A percentile compares a stretch with the other conserved stretches of the same genome.
phyloP scores from a whole-genome alignment of 2,113 vertebrate genomes.

The Nannobrachium achirus region DNA sequence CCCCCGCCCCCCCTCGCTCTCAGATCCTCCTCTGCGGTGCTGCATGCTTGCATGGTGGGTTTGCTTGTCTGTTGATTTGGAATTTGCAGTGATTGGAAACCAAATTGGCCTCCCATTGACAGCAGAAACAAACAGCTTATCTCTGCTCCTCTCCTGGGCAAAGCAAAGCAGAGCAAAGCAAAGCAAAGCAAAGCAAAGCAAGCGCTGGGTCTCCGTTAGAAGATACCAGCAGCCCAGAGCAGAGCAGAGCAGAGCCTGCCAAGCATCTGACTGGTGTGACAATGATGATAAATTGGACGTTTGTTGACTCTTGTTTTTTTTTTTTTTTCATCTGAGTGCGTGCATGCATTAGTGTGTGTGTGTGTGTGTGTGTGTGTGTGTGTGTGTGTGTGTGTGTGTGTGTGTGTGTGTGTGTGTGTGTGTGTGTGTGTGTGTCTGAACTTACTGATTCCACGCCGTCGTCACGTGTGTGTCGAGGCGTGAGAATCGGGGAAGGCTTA shows the following conservation, averaged over 20 bases:
- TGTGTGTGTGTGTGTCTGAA: background rate
- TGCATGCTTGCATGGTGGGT: no score
- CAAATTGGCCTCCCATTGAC: constrained; percentile 76
- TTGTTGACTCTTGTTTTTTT: constrained; percentile 68
- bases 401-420: constrained; percentile 7
- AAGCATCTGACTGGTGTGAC: constrained; percentile 74
- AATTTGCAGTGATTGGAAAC: constrained; percentile 78
- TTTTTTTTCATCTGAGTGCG: constrained; percentile 34
- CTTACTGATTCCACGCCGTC: no score
- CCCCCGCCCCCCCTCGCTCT: constrained; percentile 22
- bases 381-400: background rate
- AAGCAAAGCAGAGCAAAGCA: no score
- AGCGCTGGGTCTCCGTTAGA: constrained; percentile 74
- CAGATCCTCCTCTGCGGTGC: constrained; percentile 71
- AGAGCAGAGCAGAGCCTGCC: no score
- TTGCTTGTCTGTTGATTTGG: constrained; percentile 67
- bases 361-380: background rate
- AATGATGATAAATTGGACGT: constrained; percentile 75
- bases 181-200: no score
- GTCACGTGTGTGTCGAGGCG: constrained; percentile 41
- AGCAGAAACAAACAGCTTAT: constrained; percentile 79
- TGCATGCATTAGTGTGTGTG: background rate
- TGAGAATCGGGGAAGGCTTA: constrained; percentile 48
- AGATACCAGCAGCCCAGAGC: constrained; percentile 66
- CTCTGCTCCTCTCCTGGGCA: constrained; percentile 70